phyloP scores from a whole-genome alignment of 1,140 invertebrate species.

The Carposina sasakii region DNA sequence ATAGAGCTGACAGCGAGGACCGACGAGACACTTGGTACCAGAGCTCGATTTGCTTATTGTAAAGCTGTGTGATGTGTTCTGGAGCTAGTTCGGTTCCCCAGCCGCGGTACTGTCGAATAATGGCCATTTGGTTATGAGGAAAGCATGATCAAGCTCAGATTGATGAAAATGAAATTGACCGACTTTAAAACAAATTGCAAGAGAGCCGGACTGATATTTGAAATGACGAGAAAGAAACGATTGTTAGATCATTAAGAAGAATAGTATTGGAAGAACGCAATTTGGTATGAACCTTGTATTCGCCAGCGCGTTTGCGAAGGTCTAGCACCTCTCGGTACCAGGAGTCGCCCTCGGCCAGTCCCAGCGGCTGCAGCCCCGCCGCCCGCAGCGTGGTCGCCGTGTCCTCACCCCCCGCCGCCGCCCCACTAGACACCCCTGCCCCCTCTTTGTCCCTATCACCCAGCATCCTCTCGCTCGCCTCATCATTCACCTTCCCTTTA shows the following conservation, averaged over 20 bases:
- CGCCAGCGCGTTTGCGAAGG: conserved; percentile 90
- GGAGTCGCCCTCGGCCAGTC: conserved; percentile 72
- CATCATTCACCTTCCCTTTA: conserved; percentile 70
- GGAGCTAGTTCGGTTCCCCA: conserved; percentile 90
- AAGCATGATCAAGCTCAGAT: no score
- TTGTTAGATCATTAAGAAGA: no score
- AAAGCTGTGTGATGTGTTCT: conserved; percentile 82
- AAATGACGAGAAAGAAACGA: no score
- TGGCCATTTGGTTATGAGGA: conserved; percentile 47
- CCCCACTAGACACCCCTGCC: conserved; percentile 70
- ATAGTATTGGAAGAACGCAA: conserved; percentile 21
- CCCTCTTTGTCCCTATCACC: conserved; percentile 38
- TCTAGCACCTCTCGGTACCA: conserved; percentile 91
- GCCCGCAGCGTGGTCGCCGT: conserved; percentile 50
- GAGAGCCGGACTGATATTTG: no score
- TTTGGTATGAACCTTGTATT: conserved; percentile 83
- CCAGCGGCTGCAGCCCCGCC: conserved; percentile 57
- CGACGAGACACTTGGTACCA: conserved; percentile 92
- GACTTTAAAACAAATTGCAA: no score
- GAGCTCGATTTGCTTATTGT: conserved; percentile 86
- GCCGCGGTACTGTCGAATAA: conserved; percentile 83
- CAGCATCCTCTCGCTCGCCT: conserved; percentile 62
- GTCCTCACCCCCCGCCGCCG: conserved; percentile 52
- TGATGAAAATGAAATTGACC: no score
- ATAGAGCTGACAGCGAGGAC: conserved; percentile 89